Evolutionary conservation across 2,113 vertebrate species (phyloP), one percentile per base, ranked within the genome.

Genomic region (Anhinga rufa): DNA sequence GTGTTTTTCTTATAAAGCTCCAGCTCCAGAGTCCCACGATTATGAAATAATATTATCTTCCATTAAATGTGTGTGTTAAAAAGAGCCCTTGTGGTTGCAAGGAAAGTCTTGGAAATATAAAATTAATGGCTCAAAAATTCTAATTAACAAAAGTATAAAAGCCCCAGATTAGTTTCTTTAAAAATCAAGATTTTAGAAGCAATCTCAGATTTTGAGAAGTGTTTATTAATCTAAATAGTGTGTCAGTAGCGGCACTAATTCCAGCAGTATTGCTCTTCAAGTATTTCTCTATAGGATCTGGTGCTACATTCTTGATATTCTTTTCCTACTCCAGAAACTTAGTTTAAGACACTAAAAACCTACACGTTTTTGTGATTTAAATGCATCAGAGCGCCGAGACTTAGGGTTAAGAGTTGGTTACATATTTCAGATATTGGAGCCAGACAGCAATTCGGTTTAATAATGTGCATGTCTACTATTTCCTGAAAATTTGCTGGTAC

Each of bases 401-500:
- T 1, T 69, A 52, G 82, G 86, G 80, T 93, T 72, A 93, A 92
- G 85, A 58, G 78, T 54, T 92, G 71, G 92, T 83, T 86, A 86
- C 96, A 88, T 95, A 88, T 90, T 95, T 93, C 46, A 88, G 87
- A 92, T 94, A 76, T 88, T 92, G 88, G 83, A 95, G 95, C 94
- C 93, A 88, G 91, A 91, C 84, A 88, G 94, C 72, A 89, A 97
- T 93, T 97, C 88, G 25, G 78, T 92, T 65, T 96, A 87, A 96
- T 88, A 89, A 92, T 36, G 62, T 51, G 84, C 86, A 82, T 82
- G 93, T 95, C 90, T 95, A 94, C 87, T 81, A 90, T 92, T 97
- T 97, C 95, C 96, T 96, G 95, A 95, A 96, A 97, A 97, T 95
- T 89, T 90, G 95, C 95, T 96, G 90, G 66, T 92, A 85, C 86